Evolutionary conservation across 2,888 invertebrate genomes (phyloP).

Genomic region (Eustalomyia histrio): DNA sequence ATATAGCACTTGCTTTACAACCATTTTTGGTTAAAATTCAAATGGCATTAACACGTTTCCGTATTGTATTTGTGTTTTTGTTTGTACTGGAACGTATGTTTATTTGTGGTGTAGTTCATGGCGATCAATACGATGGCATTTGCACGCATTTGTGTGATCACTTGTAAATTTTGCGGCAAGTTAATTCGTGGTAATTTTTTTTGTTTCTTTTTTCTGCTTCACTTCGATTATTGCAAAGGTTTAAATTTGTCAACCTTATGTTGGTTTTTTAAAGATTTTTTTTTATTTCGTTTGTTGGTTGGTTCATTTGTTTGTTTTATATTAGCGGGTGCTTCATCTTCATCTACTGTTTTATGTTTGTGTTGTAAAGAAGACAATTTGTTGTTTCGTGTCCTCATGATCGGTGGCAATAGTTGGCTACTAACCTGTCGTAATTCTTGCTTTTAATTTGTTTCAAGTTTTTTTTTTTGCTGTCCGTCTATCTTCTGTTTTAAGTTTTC

Average conservation of each 20-base stretch:
- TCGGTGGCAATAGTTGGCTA: constrained; percentile 65
- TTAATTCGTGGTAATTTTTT: constrained; percentile 60
- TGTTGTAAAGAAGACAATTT: constrained; percentile 61
- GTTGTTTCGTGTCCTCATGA: constrained; percentile 63
- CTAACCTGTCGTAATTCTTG: constrained; percentile 66
- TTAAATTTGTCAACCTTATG: constrained; percentile 65
- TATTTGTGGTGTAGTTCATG: constrained; percentile 49
- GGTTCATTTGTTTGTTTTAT: constrained; percentile 34
- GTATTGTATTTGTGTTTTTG: constrained; percentile 64
- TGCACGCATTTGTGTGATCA: constrained; percentile 70
- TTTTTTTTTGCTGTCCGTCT: constrained; percentile 32
- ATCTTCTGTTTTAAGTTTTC: constrained; percentile 49
- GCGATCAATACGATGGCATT: constrained; percentile 66
- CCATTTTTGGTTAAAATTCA: constrained; percentile 78
- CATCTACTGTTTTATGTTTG: constrained; percentile 42
- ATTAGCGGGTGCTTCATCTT: constrained; percentile 59
- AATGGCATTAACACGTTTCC: constrained; percentile 78
- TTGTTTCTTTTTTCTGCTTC: background rate
- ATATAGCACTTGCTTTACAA: constrained; percentile 66
- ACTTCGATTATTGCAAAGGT: constrained; percentile 46
- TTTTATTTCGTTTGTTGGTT: constrained; percentile 18
- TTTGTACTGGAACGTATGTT: constrained; percentile 33
- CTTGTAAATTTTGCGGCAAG: constrained; percentile 69
- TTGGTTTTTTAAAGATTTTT: constrained; percentile 20
- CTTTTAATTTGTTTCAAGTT: constrained; percentile 65